phyloP scores from a whole-genome alignment of 1,140 invertebrate species.

The Drosophila melanogaster region DNA sequence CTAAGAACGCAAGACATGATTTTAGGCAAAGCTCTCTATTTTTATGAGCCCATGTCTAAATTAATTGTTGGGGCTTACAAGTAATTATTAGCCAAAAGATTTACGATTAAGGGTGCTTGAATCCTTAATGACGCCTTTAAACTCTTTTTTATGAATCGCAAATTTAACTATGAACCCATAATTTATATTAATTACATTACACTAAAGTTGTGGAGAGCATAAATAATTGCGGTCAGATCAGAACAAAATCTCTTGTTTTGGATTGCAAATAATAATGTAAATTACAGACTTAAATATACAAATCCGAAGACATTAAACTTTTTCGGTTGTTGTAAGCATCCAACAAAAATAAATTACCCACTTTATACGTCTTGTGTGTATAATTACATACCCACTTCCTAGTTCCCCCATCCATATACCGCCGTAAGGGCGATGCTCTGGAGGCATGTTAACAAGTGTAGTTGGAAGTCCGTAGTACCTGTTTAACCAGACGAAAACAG shows the following conservation, averaged over 20 bases:
- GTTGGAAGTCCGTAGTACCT: slow-evolving; percentile 71
- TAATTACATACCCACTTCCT: slow-evolving; percentile 1
- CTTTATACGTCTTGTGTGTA: background rate
- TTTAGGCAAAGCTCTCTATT: background rate
- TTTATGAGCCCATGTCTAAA: background rate
- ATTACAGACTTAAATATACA: too few relatives aligned
- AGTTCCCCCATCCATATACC: background rate
- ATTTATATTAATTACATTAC: too few relatives aligned
- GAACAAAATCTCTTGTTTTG: too few relatives aligned
- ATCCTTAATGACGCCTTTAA: background rate
- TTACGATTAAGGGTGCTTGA: background rate
- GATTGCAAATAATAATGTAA: too few relatives aligned
- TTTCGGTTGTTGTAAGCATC: too few relatives aligned
- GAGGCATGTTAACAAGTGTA: slow-evolving; percentile 75
- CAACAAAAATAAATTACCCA: background rate
- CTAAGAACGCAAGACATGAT: background rate
- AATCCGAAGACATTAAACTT: too few relatives aligned
- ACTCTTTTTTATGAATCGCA: background rate
- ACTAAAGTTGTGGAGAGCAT: too few relatives aligned
- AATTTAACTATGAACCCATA: background rate
- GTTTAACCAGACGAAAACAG: slow-evolving; percentile 74
- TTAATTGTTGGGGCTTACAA: background rate
- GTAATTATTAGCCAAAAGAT: background rate
- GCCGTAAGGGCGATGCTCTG: slow-evolving; percentile 48
- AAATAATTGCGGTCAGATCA: too few relatives aligned